phyloP scores from a whole-genome alignment of 2,888 invertebrate genomes.

The Cantharis rufa region DNA sequence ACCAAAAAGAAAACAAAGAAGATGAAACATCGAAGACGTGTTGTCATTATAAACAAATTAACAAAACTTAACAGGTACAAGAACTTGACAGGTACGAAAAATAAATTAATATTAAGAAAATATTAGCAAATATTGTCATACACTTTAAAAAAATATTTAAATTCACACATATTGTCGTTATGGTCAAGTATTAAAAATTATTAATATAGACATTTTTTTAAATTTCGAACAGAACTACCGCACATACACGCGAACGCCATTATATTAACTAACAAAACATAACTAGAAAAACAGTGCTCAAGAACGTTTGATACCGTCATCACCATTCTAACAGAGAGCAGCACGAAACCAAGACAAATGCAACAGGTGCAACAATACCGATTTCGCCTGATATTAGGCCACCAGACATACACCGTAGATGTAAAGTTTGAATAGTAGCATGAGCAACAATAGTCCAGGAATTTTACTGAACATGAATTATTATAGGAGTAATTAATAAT shows the following conservation, averaged over 20 bases:
- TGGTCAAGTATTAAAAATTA: slow-evolving; percentile 7
- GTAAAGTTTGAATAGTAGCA: too few relatives aligned
- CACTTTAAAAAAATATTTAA: slow-evolving; percentile 7
- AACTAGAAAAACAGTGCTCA: background rate
- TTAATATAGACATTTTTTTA: slow-evolving; percentile 9
- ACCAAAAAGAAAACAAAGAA: slow-evolving; percentile 24
- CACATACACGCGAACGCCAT: slow-evolving; percentile 12
- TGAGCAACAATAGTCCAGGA: too few relatives aligned
- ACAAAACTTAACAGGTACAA: slow-evolving; percentile 30
- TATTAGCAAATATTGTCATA: slow-evolving; percentile 17
- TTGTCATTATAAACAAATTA: slow-evolving; percentile 30
- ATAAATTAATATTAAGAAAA: slow-evolving; percentile 16
- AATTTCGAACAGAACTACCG: slow-evolving; percentile 12
- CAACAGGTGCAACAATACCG: background rate
- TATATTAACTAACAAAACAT: slow-evolving; percentile 1
- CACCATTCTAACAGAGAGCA: background rate
- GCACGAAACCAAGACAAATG: background rate
- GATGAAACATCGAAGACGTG: slow-evolving; percentile 30
- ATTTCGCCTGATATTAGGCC: background rate
- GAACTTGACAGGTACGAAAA: slow-evolving; percentile 26
- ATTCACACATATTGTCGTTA: slow-evolving; percentile 14
- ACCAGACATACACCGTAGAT: background rate
- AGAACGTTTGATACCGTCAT: background rate
- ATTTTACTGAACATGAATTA: too few relatives aligned
- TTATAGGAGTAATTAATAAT: too few relatives aligned